Percentiles rank a stretch among this genome's conserved stretches.
Evolutionary conservation across 2,113 vertebrate genomes (phyloP).

Genomic region (Picathartes gymnocephalus): DNA sequence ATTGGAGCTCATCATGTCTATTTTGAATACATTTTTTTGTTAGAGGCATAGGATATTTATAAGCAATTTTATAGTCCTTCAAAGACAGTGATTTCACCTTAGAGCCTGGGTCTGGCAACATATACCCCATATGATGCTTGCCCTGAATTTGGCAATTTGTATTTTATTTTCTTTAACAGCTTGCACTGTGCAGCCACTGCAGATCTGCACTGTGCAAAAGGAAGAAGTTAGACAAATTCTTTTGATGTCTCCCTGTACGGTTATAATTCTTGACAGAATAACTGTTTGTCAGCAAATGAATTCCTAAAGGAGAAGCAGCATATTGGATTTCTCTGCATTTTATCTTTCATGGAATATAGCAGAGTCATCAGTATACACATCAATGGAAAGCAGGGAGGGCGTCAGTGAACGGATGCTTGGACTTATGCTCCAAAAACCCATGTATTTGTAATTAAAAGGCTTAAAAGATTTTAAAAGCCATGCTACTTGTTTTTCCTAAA

Average conservation of each 20-base stretch:
- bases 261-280: slow-evolving; percentile 37
- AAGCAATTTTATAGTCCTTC: neutral
- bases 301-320: neutral
- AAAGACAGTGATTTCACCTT: neutral
- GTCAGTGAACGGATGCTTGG: neutral
- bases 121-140: neutral
- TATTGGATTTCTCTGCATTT: slow-evolving; percentile 49
- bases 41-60: neutral
- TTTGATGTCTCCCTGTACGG: slow-evolving; percentile 10
- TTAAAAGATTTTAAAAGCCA: neutral
- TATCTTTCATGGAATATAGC: neutral
- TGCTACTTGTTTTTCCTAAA: neutral
- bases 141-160: neutral
- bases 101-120: neutral
- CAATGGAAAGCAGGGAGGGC: neutral
- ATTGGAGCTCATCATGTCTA: too few relatives aligned
- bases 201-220: neutral
- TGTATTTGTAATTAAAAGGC: neutral
- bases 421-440: neutral
- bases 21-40: neutral
- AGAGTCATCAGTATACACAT: neutral
- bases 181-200: neutral
- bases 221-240: neutral
- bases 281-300: slow-evolving; percentile 37
- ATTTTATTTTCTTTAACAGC: neutral